Evolutionary conservation across 2,888 invertebrate species (phyloP).

Genomic region (Slavum lentiscoides): DNA sequence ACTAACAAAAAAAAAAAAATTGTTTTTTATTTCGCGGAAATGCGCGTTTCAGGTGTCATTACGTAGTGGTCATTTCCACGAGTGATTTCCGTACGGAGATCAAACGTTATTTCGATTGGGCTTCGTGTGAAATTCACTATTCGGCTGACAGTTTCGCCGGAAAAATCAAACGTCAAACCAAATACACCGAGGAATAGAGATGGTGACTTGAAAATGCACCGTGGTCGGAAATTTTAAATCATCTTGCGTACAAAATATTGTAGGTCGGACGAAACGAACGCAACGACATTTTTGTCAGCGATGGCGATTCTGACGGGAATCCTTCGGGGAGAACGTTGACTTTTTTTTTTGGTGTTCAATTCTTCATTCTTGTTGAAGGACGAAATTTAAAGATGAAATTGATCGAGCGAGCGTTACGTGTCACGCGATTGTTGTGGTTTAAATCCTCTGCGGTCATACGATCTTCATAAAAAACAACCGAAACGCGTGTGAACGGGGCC

Average conservation of each 20-base stretch:
- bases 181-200: not conserved
- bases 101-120: not conserved
- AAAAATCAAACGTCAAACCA: not conserved
- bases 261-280: not conserved
- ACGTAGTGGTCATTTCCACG: not conserved
- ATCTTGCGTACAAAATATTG: not conserved
- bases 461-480: not conserved
- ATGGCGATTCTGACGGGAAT: not conserved
- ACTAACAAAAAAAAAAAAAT: too few relatives aligned
- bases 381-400: too few relatives aligned
- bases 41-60: too few relatives aligned
- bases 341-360: not conserved
- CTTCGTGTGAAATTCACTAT: not conserved
- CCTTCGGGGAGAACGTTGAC: not conserved
- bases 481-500: not conserved
- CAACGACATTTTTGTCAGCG: not conserved
- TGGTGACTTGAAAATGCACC: not conserved
- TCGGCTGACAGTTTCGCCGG: not conserved
- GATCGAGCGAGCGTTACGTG: not conserved
- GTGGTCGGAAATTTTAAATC: not conserved
- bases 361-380: not conserved
- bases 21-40: too few relatives aligned
- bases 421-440: not conserved
- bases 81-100: not conserved
- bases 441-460: not conserved